A percentile compares a stretch with the other conserved stretches of the same genome.
phyloP scores from a whole-genome alignment of 2,888 invertebrate species.

The Dynastes tityus region DNA sequence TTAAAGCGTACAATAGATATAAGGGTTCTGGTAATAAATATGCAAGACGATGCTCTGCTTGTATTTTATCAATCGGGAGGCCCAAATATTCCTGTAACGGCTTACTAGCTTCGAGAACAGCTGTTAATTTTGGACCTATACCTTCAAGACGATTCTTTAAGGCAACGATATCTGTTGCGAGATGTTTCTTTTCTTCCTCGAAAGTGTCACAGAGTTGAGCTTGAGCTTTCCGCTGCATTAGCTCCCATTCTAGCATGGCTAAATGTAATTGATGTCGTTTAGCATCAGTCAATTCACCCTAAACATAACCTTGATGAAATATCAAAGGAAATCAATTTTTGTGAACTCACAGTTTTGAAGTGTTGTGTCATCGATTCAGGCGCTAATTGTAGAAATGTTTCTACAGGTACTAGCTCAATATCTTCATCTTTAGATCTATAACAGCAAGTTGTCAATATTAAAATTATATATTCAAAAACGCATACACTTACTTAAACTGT shows the following conservation, averaged over 20 bases:
- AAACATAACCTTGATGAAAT: constrained; percentile 34
- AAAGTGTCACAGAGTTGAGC: constrained; percentile 84
- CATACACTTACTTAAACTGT: constrained; percentile 85
- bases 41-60: constrained; percentile 84
- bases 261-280: constrained; percentile 87
- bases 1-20: constrained; percentile 90
- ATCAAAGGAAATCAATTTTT: neutral
- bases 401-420: constrained; percentile 88
- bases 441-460: constrained; percentile 50
- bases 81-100: constrained; percentile 92
- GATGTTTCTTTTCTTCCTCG: constrained; percentile 83
- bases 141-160: constrained; percentile 79
- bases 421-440: constrained; percentile 91
- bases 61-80: constrained; percentile 84
- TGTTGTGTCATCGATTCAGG: constrained; percentile 73
- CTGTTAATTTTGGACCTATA: constrained; percentile 84
- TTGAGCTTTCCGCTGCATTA: constrained; percentile 88
- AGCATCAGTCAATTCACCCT: constrained; percentile 61
- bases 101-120: constrained; percentile 84
- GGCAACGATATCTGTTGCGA: constrained; percentile 73
- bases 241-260: constrained; percentile 92
- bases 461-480: neutral
- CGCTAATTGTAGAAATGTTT: constrained; percentile 88
- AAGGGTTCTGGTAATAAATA: constrained; percentile 85
- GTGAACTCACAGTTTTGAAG: constrained; percentile 62